These are phyloP conservation scores for Drosophila nebulosa DNA, from an alignment of 1,140 invertebrate species.

Conservation along the genomic window DNA sequence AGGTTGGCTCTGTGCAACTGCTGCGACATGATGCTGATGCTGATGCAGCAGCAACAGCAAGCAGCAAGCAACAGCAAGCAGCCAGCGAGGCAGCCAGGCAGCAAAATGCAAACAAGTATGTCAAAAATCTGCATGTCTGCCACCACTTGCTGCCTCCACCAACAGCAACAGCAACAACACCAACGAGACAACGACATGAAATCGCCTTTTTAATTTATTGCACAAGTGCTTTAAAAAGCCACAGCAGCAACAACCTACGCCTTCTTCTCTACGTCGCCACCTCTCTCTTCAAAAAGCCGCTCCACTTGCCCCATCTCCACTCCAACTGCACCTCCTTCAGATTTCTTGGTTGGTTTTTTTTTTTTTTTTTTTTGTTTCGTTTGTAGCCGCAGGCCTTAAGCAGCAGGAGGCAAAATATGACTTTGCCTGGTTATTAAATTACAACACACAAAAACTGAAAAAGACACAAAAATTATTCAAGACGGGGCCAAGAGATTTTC, in stretches of 20 bases:
- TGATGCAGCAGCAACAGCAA: slow-evolving; percentile 32
- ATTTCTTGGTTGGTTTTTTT: slow-evolving; percentile 3
- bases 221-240: slow-evolving; percentile 75
- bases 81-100: slow-evolving; percentile 52
- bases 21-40: slow-evolving; percentile 62
- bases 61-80: slow-evolving; percentile 24
- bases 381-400: slow-evolving; percentile 48
- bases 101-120: slow-evolving; percentile 79
- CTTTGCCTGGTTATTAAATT: slow-evolving; percentile 75
- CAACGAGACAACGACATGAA: slow-evolving; percentile 60
- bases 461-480: slow-evolving; percentile 72
- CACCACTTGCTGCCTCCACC: slow-evolving; percentile 63
- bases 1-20: slow-evolving; percentile 48
- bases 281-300: too few species aligned
- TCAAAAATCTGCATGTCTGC: slow-evolving; percentile 79
- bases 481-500: slow-evolving; percentile 37
- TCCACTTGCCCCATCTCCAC: slow-evolving; percentile 10
- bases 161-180: slow-evolving; percentile 34
- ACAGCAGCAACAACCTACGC: slow-evolving; percentile 54
- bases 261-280: slow-evolving; percentile 10
- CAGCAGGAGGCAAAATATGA: slow-evolving; percentile 77
- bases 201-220: slow-evolving; percentile 79
- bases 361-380: slow-evolving; percentile 15
- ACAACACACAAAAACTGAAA: slow-evolving; percentile 74
- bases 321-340: slow-evolving; percentile 13